A percentile compares a stretch with the other conserved stretches of the same genome.
These are phyloP conservation scores for Corythoichthys haematopterus DNA, from an alignment of 2,113 vertebrate species.

Conservation along the genomic window DNA sequence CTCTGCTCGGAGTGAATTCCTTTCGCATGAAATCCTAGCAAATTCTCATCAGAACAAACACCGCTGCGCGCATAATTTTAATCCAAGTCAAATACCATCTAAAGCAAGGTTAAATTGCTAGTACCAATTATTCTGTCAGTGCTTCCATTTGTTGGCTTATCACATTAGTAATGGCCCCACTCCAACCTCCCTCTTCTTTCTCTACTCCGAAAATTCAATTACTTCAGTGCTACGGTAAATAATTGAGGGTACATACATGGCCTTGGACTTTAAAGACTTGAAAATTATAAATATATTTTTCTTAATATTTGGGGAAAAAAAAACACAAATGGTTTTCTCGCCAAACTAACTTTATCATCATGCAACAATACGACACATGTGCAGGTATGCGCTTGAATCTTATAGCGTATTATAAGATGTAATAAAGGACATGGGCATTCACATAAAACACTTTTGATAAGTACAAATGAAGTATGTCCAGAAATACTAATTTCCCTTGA, in stretches of 20 bases:
- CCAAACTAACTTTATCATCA: neutral
- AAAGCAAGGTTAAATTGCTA: conserved; percentile 50
- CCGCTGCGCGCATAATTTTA: neutral
- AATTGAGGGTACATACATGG: conserved; percentile 51
- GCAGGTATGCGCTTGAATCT: neutral
- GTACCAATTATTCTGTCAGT: conserved; percentile 46
- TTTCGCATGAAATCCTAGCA: neutral
- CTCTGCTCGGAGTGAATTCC: neutral
- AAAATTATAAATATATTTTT: conserved; percentile 27
- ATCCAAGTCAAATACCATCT: conserved; percentile 33
- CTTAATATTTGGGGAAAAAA: neutral
- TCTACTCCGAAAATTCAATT: conserved; percentile 52
- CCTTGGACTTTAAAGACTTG: conserved; percentile 52
- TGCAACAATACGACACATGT: neutral
- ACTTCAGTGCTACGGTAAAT: conserved; percentile 44
- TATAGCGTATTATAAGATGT: conserved; percentile 12
- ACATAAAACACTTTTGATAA: neutral
- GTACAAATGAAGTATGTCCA: no score
- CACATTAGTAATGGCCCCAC: conserved; percentile 26
- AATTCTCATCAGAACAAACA: neutral
- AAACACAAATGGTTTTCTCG: neutral
- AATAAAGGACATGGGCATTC: neutral
- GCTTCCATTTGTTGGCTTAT: conserved; percentile 53
- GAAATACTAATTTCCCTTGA: no score
- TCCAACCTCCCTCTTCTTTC: conserved; percentile 31